Percentiles rank a stretch among this genome's conserved stretches.
These are phyloP conservation scores for Ennomos quercinarius DNA, from an alignment of 2,888 invertebrate species.

Conservation along the genomic window DNA sequence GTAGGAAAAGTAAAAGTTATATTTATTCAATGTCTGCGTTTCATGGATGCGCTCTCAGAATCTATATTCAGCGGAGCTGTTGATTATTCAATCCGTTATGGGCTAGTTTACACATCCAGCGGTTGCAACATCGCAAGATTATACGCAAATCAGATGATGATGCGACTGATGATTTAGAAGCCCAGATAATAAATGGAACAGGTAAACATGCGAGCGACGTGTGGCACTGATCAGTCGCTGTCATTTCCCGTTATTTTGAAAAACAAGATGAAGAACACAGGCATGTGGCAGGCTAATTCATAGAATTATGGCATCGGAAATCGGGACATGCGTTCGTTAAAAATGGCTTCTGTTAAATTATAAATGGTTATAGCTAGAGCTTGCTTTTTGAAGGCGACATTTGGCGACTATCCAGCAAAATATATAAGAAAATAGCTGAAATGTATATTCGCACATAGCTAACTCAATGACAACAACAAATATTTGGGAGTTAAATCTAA, in stretches of 20 bases:
- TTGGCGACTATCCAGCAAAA: conserved; percentile 16
- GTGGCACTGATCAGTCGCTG: conserved; percentile 31
- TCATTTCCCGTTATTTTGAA: conserved; percentile 26
- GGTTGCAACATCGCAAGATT: conserved; percentile 28
- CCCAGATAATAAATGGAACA: conserved; percentile 46
- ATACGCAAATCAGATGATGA: conserved; percentile 24
- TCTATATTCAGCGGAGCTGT: conserved; percentile 13
- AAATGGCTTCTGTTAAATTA: conserved; percentile 17
- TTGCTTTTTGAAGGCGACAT: conserved; percentile 10
- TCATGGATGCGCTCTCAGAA: conserved; percentile 9
- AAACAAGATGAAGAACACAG: conserved; percentile 13
- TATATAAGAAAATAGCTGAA: conserved; percentile 5
- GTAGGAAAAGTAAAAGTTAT: conserved; percentile 17
- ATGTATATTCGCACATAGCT: neutral
- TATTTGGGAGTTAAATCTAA: conserved; percentile 5
- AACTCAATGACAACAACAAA: conserved; percentile 2
- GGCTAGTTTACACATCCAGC: conserved; percentile 19
- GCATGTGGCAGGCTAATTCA: conserved; percentile 25
- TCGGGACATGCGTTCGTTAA: conserved; percentile 24
- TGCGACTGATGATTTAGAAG: conserved; percentile 32
- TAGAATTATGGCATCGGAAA: conserved; percentile 26
- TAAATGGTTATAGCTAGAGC: conserved; percentile 12
- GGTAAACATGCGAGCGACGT: conserved; percentile 42
- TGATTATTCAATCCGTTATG: conserved; percentile 24
- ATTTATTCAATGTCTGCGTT: conserved; percentile 15